Evolutionary conservation across 1,140 invertebrate species (phyloP), one percentile per base, ranked within the genome.

Genomic region (Drosophila bifasciata): DNA sequence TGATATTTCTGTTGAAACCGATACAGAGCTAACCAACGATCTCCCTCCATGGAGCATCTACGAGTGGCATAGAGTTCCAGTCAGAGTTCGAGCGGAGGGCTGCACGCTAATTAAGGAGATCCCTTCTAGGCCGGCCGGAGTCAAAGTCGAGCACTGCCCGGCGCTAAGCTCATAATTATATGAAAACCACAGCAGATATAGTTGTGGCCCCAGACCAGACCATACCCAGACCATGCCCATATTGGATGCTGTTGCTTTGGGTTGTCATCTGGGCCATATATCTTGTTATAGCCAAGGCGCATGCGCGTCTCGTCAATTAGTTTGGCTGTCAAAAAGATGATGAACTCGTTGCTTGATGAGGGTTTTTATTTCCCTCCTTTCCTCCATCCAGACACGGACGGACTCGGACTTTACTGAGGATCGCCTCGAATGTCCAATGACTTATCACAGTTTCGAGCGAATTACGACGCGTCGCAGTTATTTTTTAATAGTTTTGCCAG

Each of bases 291-390:
- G 80, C 77, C 81, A 63, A 68, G 81, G 72, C 77, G 77, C 81
- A 85, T 81, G 83, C 77, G 83, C 83, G 79, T 89, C 89, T 90
- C 73, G 77, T 85, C 86, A 90, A 90, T 90, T 90, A 90, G 89
- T 83, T 90, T 84, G 85, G 89, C 89, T 90, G 89, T 90, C 89
- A 90, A 69, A 90, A 90, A 90, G 89, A 90, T 89, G 89, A 90
- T 90, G 89, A 90, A 89, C 89, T 89, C 80, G 84, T 81, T 86
- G 78, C 80, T 90, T 90, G 89, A 90, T 90, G 88, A 90, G 89
- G 89, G 89, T 90, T 76, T 80, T 72, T 58, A 56, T 41, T 57
- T 48, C 44, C 48, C 25, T 21, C 44, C 48, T 36, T 21, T 23
- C 61, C 43, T 45, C 41, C 46, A 45, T 23, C 52, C 60, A 9